Evolutionary conservation across 2,113 vertebrate genomes (phyloP).

Genomic region (Catharus bicknelli): DNA sequence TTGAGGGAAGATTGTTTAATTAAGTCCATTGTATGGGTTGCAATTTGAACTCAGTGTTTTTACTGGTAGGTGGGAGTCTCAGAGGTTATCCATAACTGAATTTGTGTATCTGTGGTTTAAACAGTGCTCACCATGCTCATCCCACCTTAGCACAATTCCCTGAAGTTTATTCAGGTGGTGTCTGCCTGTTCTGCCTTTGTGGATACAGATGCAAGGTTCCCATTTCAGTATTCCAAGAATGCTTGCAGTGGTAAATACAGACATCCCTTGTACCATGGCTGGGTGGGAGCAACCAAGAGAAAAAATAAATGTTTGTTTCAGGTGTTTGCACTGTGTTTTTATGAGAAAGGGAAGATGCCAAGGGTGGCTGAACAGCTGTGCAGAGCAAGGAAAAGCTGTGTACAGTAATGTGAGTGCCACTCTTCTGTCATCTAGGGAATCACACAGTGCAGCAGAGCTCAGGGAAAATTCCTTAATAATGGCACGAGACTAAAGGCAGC

Average conservation of each 20-base stretch:
- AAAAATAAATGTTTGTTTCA: neutral
- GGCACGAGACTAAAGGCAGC: neutral
- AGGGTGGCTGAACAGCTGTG: neutral
- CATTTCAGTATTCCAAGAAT: neutral
- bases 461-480: neutral
- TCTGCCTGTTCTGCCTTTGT: neutral
- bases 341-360: neutral
- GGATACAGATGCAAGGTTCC: neutral
- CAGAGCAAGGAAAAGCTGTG: neutral
- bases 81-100: neutral
- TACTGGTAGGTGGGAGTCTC: neutral
- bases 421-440: neutral
- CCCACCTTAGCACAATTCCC: neutral
- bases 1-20: neutral
- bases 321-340: neutral
- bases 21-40: neutral
- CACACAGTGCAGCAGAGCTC: neutral
- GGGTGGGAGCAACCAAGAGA: neutral
- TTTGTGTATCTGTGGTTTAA: neutral
- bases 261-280: neutral
- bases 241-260: neutral
- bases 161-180: neutral
- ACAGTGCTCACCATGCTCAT: neutral
- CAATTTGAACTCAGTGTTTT: conserved; percentile 8
- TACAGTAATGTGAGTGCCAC: neutral